Conservation (phyloP, 2,888 invertebrate species). For the Aspidapion aeneum region DNA sequence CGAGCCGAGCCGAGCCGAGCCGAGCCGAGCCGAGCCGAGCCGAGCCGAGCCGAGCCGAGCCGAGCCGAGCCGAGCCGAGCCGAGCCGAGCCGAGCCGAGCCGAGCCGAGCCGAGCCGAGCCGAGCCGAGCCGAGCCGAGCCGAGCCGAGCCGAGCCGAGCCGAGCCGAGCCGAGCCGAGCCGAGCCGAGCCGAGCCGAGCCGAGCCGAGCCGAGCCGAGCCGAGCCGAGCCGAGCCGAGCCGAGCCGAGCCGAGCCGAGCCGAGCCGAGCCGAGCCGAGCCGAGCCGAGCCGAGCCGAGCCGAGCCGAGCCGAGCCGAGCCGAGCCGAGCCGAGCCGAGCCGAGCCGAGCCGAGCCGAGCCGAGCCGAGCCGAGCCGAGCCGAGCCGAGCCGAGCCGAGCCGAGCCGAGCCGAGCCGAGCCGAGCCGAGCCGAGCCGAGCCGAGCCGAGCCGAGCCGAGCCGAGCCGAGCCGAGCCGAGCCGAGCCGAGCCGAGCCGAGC, state of each 20-base stretch:
- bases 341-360: not conserved
- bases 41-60: too few relatives aligned
- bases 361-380: not conserved
- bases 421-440: not conserved
- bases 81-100: too few relatives aligned
- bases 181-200: too few relatives aligned
- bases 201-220: not conserved
- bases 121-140: not conserved
- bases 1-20: too few relatives aligned
- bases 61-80: too few relatives aligned
- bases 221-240: not conserved
- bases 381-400: not conserved
- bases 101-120: not conserved
- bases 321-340: slow-evolving; percentile 1
- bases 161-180: not conserved
- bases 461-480: not conserved
- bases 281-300: not conserved
- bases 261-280: slow-evolving; percentile 1
- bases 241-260: not conserved
- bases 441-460: not conserved
- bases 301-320: slow-evolving; percentile 1
- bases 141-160: not conserved
- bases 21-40: too few relatives aligned
- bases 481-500: slow-evolving; percentile 14
- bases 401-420: not conserved